Conservation (phyloP, 2,797 vertebrate species). For the Amphiprion clarkii region DNA sequence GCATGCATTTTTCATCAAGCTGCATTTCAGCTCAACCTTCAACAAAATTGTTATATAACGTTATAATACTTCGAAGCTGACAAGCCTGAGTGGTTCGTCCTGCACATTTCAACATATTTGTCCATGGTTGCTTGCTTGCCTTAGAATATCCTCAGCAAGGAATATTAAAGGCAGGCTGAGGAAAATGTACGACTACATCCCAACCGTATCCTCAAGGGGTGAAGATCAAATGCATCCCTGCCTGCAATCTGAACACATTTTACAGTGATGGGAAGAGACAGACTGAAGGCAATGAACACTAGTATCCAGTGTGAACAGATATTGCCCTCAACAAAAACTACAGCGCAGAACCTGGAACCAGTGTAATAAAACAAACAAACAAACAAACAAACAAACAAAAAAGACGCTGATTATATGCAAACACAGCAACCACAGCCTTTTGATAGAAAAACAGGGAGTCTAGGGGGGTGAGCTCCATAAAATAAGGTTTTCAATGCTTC, state of each 20-base stretch:
- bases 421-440: not conserved
- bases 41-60: slow-evolving; percentile 40
- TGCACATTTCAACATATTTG: slow-evolving; percentile 35
- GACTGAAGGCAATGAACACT: slow-evolving; percentile 14
- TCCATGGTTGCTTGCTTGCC: slow-evolving; percentile 8
- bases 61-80: slow-evolving; percentile 31
- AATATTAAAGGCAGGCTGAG: slow-evolving; percentile 27
- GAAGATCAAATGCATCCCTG: slow-evolving; percentile 45
- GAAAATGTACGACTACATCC: slow-evolving; percentile 21
- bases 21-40: slow-evolving; percentile 1
- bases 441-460: slow-evolving; percentile 20
- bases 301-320: slow-evolving; percentile 20
- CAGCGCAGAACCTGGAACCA: slow-evolving; percentile 28
- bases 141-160: slow-evolving; percentile 23
- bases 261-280: slow-evolving; percentile 16
- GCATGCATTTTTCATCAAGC: slow-evolving; percentile 56
- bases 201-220: slow-evolving; percentile 4
- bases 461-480: slow-evolving; percentile 18
- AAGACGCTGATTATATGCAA: slow-evolving; percentile 19
- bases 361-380: slow-evolving; percentile 9
- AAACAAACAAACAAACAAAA: slow-evolving; percentile 17
- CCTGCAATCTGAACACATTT: slow-evolving; percentile 42
- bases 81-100: slow-evolving; percentile 31
- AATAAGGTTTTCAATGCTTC: slow-evolving; percentile 11
- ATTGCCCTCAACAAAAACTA: slow-evolving; percentile 33